A percentile compares a stretch with the other conserved stretches of the same genome.
Evolutionary conservation across 2,888 invertebrate genomes (phyloP).

Genomic region (Megamerina dolium): DNA sequence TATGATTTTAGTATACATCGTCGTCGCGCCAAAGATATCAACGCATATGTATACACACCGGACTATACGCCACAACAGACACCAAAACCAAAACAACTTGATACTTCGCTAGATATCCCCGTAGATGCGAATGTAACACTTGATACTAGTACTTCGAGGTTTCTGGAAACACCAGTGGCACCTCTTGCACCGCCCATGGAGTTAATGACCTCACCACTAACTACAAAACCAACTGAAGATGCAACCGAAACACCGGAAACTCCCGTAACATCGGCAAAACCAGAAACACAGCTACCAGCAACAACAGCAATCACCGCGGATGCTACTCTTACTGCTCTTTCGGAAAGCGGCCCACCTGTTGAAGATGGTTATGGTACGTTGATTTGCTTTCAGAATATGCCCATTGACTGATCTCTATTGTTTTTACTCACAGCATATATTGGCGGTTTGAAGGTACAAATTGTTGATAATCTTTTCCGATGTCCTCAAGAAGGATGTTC

Average conservation of each 20-base stretch:
- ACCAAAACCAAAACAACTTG: conserved; percentile 26
- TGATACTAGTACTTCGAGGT: conserved; percentile 21
- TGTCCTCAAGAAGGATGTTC: conserved; percentile 79
- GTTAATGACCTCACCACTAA: conserved; percentile 35
- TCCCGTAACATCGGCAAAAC: background rate
- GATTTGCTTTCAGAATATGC: conserved; percentile 2
- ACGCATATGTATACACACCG: conserved; percentile 45
- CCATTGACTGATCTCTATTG: background rate
- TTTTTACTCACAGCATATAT: conserved; percentile 49
- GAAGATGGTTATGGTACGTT: conserved; percentile 43
- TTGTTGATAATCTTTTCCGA: conserved; percentile 61
- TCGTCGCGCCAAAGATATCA: conserved; percentile 49
- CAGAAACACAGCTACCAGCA: conserved; percentile 1
- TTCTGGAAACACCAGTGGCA: conserved; percentile 40
- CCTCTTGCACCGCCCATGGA: conserved; percentile 40
- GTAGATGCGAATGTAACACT: no score
- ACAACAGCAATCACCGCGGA: background rate
- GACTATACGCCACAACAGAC: conserved; percentile 44
- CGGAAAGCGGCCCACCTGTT: conserved; percentile 12
- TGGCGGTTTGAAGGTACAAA: conserved; percentile 59
- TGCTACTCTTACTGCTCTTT: background rate
- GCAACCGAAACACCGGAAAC: background rate
- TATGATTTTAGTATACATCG: conserved; percentile 59
- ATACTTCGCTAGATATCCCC: background rate
- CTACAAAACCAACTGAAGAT: conserved; percentile 3